These are phyloP conservation scores for Acanthosepion esculentum DNA, from an alignment of 2,888 invertebrate species.

Conservation along the genomic window DNA sequence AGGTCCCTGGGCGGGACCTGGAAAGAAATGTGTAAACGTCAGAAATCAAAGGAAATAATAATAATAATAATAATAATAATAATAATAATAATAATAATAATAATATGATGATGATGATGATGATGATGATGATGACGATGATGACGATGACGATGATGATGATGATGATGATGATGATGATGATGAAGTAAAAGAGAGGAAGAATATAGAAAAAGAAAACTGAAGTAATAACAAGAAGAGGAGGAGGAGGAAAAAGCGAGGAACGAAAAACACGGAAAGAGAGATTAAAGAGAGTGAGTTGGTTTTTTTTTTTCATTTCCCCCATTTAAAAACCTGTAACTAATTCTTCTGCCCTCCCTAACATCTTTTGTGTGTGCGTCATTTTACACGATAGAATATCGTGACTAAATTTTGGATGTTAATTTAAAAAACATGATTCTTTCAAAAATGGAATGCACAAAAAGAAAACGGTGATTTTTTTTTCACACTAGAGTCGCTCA, in stretches of 20 bases:
- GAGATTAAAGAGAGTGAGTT: background rate
- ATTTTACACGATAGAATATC: background rate
- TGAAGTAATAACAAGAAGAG: background rate
- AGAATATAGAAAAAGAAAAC: background rate
- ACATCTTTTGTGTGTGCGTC: background rate
- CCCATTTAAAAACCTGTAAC: no score
- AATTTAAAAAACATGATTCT: background rate
- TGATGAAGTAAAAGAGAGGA: no score
- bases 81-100: no score
- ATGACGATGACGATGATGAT: no score
- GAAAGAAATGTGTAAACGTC: no score
- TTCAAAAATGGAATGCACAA: background rate
- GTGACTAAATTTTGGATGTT: background rate
- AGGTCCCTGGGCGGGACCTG: no score
- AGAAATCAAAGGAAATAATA: no score
- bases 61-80: no score
- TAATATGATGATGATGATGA: no score
- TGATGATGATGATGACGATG: no score
- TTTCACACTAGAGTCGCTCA: background rate
- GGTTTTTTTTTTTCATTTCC: background rate
- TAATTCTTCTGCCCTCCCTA: background rate
- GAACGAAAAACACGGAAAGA: background rate
- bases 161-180: no score
- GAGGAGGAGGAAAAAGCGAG: background rate
- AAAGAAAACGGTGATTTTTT: background rate